Evolutionary conservation across 1,140 invertebrate species (phyloP), one percentile per base, ranked within the genome.

Genomic region (Psix sp.): DNA sequence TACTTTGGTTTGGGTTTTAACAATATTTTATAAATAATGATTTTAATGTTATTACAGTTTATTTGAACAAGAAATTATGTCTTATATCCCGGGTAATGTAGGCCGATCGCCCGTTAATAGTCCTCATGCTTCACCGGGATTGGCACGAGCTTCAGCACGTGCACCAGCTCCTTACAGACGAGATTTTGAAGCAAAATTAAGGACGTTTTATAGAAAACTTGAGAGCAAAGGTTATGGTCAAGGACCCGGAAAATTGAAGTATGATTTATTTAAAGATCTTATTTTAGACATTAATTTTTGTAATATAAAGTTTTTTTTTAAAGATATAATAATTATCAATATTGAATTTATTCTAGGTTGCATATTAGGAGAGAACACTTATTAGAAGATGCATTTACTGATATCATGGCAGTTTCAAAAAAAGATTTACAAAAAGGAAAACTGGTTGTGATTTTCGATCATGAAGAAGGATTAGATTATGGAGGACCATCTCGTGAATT

Each of bases 21-120:
- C n/a, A n/a, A n/a, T n/a, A n/a, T n/a, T n/a, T n/a, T n/a, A n/a
- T n/a, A n/a, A 33, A n/a, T 26, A 24, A 24, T 24, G 21, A 24
- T 45, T 13, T 21, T 31, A 43, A 60, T 45, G 31, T 39, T 45
- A 76, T 90, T 91, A 21, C 90, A 97, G 96, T 90, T 91, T 98
- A 76, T 98, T 98, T 89, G 96, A 98, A 85, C 95, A 98, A 90
- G 96, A 98, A 90, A 98, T 98, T 80, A 98, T 98, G 96, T 96
- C 95, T 51, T 98, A 97, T 88, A 94, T 98, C 79, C 96, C 96
- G 66, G 92, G 93, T 51, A 91, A 89, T 76, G 89, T 91, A 80
- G 82, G 90, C 65, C 84, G 89, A 84, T 92, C 92, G 11, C 91
- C 93, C 1, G 89, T 92, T 62, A 90, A 90, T 40, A 95, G 95